Evolutionary conservation across 2,888 invertebrate genomes (phyloP).

Genomic region (Merodon equestris): DNA sequence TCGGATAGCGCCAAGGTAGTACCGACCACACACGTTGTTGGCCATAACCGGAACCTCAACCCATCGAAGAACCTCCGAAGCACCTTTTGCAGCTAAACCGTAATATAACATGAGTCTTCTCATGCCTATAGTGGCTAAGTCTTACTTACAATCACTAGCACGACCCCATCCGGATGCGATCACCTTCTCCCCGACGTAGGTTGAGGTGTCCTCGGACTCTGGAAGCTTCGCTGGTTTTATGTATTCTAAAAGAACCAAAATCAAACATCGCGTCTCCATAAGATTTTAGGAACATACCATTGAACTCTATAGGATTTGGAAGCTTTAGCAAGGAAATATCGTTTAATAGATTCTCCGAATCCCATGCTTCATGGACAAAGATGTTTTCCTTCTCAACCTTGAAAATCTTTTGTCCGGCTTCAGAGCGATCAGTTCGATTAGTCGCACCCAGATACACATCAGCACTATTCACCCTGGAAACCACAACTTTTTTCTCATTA

Average conservation of each 20-base stretch:
- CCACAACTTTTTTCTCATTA: background rate
- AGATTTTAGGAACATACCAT: constrained; percentile 72
- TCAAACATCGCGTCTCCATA: background rate
- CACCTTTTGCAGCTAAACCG: constrained; percentile 29
- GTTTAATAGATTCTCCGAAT: constrained; percentile 73
- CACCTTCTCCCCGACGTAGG: constrained; percentile 70
- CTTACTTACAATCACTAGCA: constrained; percentile 71
- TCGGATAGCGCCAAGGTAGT: constrained; percentile 69
- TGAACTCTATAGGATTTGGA: constrained; percentile 75
- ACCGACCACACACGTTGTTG: constrained; percentile 70
- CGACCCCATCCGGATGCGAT: constrained; percentile 76
- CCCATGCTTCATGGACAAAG: constrained; percentile 77
- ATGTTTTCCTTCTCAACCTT: constrained; percentile 70
- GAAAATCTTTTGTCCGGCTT: constrained; percentile 72
- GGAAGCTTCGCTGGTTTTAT: constrained; percentile 73
- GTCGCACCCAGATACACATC: constrained; percentile 74
- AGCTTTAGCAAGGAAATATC: constrained; percentile 79
- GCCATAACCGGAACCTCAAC: constrained; percentile 71
- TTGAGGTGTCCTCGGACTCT: constrained; percentile 44
- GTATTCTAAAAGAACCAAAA: constrained; percentile 53
- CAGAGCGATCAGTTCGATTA: constrained; percentile 71
- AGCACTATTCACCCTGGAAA: constrained; percentile 71
- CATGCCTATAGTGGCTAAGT: background rate
- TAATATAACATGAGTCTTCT: too few species aligned
- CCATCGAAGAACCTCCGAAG: constrained; percentile 71